Conservation (phyloP, 2,797 vertebrate genomes). For the Ptychobarbus kaznakovi region DNA sequence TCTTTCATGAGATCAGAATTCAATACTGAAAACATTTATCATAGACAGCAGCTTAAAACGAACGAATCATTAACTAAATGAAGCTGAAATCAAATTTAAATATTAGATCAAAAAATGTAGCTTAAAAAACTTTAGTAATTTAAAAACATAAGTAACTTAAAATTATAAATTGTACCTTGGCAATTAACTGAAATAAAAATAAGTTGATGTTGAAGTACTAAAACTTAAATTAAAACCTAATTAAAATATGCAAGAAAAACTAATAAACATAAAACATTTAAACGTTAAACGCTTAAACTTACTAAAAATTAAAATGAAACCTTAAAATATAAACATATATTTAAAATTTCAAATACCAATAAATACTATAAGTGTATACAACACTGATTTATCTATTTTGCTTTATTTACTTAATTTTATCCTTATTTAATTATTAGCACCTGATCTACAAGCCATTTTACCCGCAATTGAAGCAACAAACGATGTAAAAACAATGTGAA, state of each 20-base stretch:
- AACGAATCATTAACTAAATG: no score
- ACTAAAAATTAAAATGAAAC: not conserved
- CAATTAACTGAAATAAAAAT: not conserved
- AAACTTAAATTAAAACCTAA: not conserved
- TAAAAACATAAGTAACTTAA: no score
- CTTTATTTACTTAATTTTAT: not conserved
- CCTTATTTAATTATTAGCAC: not conserved
- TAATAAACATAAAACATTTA: not conserved
- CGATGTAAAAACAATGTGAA: not conserved
- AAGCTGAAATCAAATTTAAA: no score
- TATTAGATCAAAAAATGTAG: no score
- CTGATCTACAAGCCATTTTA: not conserved
- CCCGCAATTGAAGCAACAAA: not conserved
- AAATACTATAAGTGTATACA: not conserved
- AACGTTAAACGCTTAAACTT: no score
- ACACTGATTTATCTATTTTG: not conserved
- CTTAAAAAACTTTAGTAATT: no score
- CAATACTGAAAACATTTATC: not conserved
- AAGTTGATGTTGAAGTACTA: not conserved
- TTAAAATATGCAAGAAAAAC: not conserved
- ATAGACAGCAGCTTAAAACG: not conserved
- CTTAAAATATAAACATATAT: not conserved
- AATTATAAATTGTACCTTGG: no score
- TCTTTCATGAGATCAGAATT: not conserved
- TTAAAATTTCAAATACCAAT: not conserved